These are phyloP conservation scores for Hydropsyche tenuis DNA, from an alignment of 1,140 invertebrate species.

Conservation along the genomic window DNA sequence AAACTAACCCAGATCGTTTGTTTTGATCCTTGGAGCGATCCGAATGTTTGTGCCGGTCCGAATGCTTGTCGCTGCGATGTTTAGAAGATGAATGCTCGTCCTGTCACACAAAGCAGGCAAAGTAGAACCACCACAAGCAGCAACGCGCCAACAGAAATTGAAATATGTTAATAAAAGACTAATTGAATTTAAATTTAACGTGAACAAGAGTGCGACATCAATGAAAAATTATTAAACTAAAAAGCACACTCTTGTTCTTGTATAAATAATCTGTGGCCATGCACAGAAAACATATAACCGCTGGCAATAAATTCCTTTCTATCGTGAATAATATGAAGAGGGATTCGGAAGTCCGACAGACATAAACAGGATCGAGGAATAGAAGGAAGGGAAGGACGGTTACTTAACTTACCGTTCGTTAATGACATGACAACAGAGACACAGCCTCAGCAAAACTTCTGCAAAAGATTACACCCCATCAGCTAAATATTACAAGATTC, in stretches of 20 bases:
- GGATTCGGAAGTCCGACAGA: too few relatives aligned
- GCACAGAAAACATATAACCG: slow-evolving; percentile 27
- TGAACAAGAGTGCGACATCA: slow-evolving; percentile 18
- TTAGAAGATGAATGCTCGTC: slow-evolving; percentile 64
- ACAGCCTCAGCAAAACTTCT: slow-evolving; percentile 64
- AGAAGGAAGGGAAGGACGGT: slow-evolving; percentile 31
- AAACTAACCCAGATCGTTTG: slow-evolving; percentile 46
- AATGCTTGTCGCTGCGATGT: slow-evolving; percentile 63
- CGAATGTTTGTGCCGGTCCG: slow-evolving; percentile 49
- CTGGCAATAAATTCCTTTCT: slow-evolving; percentile 10
- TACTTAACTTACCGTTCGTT: slow-evolving; percentile 60
- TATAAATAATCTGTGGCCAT: slow-evolving; percentile 19
- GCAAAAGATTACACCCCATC: slow-evolving; percentile 65
- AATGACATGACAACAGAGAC: slow-evolving; percentile 61
- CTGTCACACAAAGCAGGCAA: slow-evolving; percentile 66
- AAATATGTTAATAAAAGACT: slow-evolving; percentile 59
- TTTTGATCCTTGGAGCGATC: slow-evolving; percentile 51
- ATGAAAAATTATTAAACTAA: neutral
- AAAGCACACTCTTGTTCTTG: slow-evolving; percentile 31
- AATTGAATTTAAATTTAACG: slow-evolving; percentile 1
- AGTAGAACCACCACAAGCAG: slow-evolving; percentile 63
- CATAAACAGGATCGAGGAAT: slow-evolving; percentile 7
- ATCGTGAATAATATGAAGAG: slow-evolving; percentile 11
- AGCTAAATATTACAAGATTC: slow-evolving; percentile 51
- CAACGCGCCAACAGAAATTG: slow-evolving; percentile 64